A percentile compares a stretch with the other conserved stretches of the same genome.
Conservation (phyloP, 2,797 vertebrate species). For the Chelon labrosus region DNA sequence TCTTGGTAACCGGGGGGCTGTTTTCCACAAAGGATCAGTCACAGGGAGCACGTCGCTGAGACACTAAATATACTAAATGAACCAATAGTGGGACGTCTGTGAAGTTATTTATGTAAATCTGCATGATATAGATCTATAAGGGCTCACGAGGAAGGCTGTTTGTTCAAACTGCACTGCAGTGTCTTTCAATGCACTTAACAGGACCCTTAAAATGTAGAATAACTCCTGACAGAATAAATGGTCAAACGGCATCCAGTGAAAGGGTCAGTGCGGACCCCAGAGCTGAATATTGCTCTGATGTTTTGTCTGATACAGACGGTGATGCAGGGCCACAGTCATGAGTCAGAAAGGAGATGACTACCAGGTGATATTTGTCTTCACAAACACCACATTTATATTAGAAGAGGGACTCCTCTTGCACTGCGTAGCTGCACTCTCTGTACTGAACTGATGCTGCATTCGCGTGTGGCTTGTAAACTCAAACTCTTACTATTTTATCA, state of each 20-base stretch:
- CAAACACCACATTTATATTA: constrained; percentile 33
- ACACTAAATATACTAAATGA: constrained; percentile 1
- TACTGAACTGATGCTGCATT: constrained; percentile 36
- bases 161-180: not conserved
- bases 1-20: constrained; percentile 45
- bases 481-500: not conserved
- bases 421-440: constrained; percentile 19
- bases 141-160: not conserved
- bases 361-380: constrained; percentile 33
- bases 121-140: not conserved
- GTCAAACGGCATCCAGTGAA: too few relatives aligned
- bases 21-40: constrained; percentile 37
- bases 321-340: not conserved
- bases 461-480: constrained; percentile 13
- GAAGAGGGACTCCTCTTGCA: constrained; percentile 17
- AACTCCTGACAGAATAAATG: too few relatives aligned
- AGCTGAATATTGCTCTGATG: not conserved
- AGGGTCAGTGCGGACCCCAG: not conserved
- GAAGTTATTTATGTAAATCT: not conserved
- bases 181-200: not conserved
- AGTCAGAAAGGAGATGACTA: constrained; percentile 20
- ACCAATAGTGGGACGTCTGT: not conserved
- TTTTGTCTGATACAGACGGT: not conserved
- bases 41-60: not conserved
- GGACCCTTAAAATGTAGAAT: not conserved